Evolutionary conservation across 2,888 invertebrate species (phyloP), one percentile per base, ranked within the genome.

Genomic region (Trissolcus japonicus): DNA sequence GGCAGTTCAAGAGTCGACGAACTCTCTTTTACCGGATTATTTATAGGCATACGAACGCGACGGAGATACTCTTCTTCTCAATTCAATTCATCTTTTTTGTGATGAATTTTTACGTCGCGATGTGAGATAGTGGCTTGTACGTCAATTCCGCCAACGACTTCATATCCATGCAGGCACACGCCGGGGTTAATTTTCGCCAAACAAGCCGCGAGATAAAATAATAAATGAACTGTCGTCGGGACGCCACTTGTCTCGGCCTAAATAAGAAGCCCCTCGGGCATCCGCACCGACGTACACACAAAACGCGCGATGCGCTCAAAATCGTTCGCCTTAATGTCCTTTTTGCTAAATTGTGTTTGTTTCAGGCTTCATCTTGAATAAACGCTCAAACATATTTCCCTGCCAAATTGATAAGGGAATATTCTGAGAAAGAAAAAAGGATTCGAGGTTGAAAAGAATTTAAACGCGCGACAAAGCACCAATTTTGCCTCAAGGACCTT

Each of bases 401-500:
- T 50, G 14, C 19, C 57, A 62, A 76, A 62, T 53, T 66, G 75
- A 61, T 69, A 66, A 48, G 77, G 56, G 75, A 72, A 67, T 72
- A 71, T 69, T 43, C 25, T 77, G 69, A 60, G 63, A 72, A 76
- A n/a, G n/a, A n/a, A 75, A 76, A 73, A 65, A 71, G 69, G 60
- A 71, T 63, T 57, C 61, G 59, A 61, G 74, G 79, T 66, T 72
- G 69, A 80, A 79, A 77, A 76, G 63, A 78, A 77, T 68, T 74
- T 72, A 79, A 73, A 77, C 75, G 35, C 35, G 69, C 79, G 69
- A 59, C 76, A 68, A 77, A 82, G 82, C 81, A 82, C 79, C 85
- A 85, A 86, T 85, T 85, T 83, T 82, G 82, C 81, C 81, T 82
- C 82, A 83, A 87, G 86, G 87, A 85, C 84, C 87, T 87, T 87